These are phyloP conservation scores for Manis pentadactyla DNA, from an alignment of 2,797 vertebrate genomes.

Conservation along the genomic window DNA sequence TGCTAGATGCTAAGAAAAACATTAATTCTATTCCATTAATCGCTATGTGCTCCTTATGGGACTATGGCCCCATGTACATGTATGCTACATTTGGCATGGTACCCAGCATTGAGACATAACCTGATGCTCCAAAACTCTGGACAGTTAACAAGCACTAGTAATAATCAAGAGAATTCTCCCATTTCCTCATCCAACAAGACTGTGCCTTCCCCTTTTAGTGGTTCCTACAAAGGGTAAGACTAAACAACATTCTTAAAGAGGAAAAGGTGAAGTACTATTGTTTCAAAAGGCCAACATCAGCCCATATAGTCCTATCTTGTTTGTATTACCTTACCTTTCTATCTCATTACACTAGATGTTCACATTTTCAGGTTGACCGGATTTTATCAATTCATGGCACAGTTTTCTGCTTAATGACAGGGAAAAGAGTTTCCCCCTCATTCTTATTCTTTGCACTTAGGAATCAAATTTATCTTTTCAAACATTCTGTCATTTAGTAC, in stretches of 20 bases:
- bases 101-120: background rate
- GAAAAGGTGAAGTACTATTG: slow-evolving; percentile 9
- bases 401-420: slow-evolving; percentile 61
- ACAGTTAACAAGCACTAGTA: background rate
- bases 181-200: background rate
- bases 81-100: background rate
- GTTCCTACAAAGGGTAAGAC: background rate
- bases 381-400: slow-evolving; percentile 57
- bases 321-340: slow-evolving; percentile 55
- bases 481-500: slow-evolving; percentile 19
- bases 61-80: background rate
- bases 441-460: slow-evolving; percentile 23
- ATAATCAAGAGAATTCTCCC: background rate
- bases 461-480: slow-evolving; percentile 44
- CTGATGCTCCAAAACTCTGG: background rate
- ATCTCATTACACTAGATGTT: slow-evolving; percentile 59
- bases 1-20: background rate
- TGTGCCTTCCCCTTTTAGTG: background rate
- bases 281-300: background rate
- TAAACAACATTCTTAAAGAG: slow-evolving; percentile 19
- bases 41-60: background rate
- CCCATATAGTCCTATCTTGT: background rate
- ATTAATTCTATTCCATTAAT: background rate
- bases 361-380: slow-evolving; percentile 69
- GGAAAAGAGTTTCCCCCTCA: slow-evolving; percentile 50